phyloP scores from a whole-genome alignment of 2,797 vertebrate species.

The Squalus acanthias region DNA sequence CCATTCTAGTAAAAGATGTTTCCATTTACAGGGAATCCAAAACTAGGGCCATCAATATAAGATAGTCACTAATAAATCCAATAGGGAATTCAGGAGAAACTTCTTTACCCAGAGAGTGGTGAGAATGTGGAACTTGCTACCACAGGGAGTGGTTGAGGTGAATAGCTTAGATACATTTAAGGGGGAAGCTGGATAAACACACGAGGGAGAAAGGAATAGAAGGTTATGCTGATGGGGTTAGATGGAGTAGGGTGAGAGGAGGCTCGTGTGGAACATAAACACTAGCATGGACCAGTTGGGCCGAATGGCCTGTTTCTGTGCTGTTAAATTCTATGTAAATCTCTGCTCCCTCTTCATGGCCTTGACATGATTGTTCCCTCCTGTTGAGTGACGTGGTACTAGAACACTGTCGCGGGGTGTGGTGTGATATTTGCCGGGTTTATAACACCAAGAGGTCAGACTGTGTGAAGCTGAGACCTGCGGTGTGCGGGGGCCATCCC shows the following conservation, averaged over 20 bases:
- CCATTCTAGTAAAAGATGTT: no score
- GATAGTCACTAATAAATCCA: no score
- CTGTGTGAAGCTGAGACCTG: neutral
- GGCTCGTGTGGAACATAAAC: neutral
- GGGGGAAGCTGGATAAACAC: neutral
- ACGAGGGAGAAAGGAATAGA: neutral
- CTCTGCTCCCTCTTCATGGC: no score
- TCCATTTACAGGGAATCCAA: no score
- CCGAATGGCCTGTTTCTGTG: neutral
- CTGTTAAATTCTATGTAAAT: neutral
- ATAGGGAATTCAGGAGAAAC: no score
- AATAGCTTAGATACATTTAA: no score
- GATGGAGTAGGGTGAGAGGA: neutral
- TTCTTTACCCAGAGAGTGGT: no score
- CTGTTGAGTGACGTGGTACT: neutral
- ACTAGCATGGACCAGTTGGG: neutral
- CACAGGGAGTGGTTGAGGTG: no score
- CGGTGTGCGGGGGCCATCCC: no score
- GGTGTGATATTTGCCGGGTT: neutral
- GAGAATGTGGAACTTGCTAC: no score
- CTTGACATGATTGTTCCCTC: neutral
- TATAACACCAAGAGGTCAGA: neutral
- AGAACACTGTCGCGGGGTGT: neutral
- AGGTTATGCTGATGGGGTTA: neutral
- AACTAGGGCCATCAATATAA: no score